Conservation (phyloP, 2,888 invertebrate species). For the Diabrotica balteata region DNA sequence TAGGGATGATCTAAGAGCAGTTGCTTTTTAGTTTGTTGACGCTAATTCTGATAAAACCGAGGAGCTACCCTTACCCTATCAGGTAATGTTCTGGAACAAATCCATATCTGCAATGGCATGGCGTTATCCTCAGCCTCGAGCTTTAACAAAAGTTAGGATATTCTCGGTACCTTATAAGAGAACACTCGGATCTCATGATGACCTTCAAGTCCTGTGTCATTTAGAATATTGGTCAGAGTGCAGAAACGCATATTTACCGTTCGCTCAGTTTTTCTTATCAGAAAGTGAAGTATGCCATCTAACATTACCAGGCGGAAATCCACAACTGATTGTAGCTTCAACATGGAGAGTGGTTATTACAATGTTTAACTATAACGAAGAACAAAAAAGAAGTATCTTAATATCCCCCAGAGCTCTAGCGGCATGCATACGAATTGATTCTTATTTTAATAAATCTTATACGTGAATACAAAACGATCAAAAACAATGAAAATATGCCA, state of each 20-base stretch:
- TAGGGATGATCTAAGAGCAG: conserved; percentile 74
- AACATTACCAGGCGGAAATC: conserved; percentile 63
- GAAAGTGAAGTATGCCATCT: conserved; percentile 70
- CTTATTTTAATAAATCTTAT: conserved; percentile 64
- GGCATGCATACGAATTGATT: conserved; percentile 79
- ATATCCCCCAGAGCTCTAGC: conserved; percentile 73
- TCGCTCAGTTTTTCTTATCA: conserved; percentile 71
- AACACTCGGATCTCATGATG: conserved; percentile 47
- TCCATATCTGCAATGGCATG: conserved; percentile 79
- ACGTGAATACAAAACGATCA: too few species aligned
- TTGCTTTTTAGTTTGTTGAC: conserved; percentile 78
- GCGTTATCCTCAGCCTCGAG: conserved; percentile 90
- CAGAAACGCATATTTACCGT: conserved; percentile 66
- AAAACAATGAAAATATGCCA: too few species aligned
- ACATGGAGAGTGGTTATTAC: conserved; percentile 76
- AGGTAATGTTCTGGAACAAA: conserved; percentile 64
- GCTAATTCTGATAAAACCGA: conserved; percentile 60
- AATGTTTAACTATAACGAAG: conserved; percentile 60
- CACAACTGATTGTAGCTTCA: conserved; percentile 67
- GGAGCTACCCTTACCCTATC: conserved; percentile 75
- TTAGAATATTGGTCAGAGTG: conserved; percentile 71
- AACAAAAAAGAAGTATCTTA: conserved; percentile 41
- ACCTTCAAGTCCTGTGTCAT: conserved; percentile 61
- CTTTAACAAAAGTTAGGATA: conserved; percentile 78
- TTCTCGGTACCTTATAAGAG: conserved; percentile 85